These are phyloP conservation scores for Odocoileus virginianus DNA, from an alignment of 2,113 vertebrate species.

Conservation along the genomic window DNA sequence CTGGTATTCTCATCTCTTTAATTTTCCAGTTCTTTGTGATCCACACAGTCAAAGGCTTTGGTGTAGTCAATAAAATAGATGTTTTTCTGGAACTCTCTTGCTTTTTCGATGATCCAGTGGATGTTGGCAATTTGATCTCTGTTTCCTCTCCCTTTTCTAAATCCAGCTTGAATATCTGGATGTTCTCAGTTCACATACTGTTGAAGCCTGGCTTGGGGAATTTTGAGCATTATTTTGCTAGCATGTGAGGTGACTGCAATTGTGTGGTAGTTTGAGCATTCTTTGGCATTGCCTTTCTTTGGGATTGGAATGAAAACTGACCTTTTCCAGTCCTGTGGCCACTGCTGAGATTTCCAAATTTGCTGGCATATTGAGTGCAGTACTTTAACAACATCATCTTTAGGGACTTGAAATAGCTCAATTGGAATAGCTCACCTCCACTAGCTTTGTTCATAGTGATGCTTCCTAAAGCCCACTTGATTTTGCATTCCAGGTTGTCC, in stretches of 20 bases:
- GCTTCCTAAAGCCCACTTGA: not conserved
- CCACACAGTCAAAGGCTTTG: not conserved
- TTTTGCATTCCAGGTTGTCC: not conserved
- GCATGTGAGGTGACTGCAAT: not conserved
- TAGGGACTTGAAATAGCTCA: not conserved
- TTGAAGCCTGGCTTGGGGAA: too few relatives aligned
- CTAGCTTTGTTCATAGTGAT: not conserved
- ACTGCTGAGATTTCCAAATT: not conserved
- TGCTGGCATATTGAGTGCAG: not conserved
- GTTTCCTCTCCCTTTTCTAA: not conserved
- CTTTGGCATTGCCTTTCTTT: not conserved
- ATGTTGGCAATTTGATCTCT: not conserved
- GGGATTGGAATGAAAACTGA: not conserved
- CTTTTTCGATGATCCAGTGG: not conserved
- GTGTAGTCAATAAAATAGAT: not conserved
- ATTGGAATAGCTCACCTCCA: not conserved
- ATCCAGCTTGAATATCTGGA: not conserved
- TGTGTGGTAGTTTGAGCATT: not conserved
- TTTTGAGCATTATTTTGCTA: too few relatives aligned
- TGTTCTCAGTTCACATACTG: not conserved
- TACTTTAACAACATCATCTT: not conserved
- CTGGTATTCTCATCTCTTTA: not conserved
- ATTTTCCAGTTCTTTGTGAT: not conserved
- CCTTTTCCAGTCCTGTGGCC: not conserved
- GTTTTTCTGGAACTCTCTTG: not conserved